Conservation (phyloP, 2,797 vertebrate species). For the Epinephelus coioides region DNA sequence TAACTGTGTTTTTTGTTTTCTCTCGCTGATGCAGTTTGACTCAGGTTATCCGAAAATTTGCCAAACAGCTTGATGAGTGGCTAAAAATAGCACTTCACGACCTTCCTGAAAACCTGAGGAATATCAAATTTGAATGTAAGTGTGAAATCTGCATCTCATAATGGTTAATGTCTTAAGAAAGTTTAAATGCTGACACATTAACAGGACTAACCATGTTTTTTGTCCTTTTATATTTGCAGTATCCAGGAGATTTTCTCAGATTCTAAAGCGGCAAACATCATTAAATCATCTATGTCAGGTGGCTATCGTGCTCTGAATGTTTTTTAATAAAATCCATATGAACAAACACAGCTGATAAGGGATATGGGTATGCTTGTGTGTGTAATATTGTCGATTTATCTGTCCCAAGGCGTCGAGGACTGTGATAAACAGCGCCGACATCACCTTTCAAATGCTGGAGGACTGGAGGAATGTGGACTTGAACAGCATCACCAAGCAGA, state of each 20-base stretch:
- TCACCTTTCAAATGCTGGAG: conserved; percentile 99
- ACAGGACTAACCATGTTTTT: conserved; percentile 5
- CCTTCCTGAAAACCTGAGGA: conserved; percentile 97
- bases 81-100: conserved; percentile 97
- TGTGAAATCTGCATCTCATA: conserved; percentile 34
- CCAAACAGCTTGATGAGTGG: conserved; percentile 99
- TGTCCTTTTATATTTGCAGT: conserved; percentile 84
- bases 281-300: conserved; percentile 99
- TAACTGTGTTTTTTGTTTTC: conserved; percentile 11
- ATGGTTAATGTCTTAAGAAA: not conserved
- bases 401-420: conserved; percentile 93
- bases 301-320: conserved; percentile 58
- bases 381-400: conserved; percentile 68
- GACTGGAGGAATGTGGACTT: conserved; percentile 99
- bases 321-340: conserved; percentile 75
- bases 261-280: conserved; percentile 97
- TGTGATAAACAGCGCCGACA: conserved; percentile 99
- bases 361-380: conserved; percentile 40
- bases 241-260: conserved; percentile 98
- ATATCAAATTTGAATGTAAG: conserved; percentile 98
- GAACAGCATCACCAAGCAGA: conserved; percentile 99
- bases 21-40: conserved; percentile 89
- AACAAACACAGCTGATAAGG: conserved; percentile 71
- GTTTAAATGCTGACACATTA: conserved; percentile 3
- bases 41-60: conserved; percentile 99